Evolutionary conservation across 2,113 vertebrate species (phyloP).

Genomic region (Stercorarius parasiticus): DNA sequence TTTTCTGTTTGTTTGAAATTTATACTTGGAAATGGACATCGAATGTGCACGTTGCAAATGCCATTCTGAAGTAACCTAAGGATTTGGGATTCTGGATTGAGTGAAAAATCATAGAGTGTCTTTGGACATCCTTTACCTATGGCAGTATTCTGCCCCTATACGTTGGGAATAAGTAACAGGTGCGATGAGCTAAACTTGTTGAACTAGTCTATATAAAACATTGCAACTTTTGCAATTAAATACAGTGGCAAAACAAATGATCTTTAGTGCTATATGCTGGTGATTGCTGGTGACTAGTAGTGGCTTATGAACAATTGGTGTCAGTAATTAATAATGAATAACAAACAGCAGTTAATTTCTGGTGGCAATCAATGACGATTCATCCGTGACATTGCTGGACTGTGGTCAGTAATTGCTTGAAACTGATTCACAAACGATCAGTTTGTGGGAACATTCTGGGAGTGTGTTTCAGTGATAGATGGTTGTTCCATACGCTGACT

Average conservation of each 20-base stretch:
- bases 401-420: background rate
- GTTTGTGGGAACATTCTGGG: background rate
- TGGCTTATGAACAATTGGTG: background rate
- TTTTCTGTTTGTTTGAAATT: background rate
- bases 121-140: background rate
- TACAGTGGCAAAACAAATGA: background rate
- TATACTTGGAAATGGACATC: background rate
- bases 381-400: background rate
- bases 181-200: background rate
- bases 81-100: background rate
- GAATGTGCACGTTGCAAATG: background rate
- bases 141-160: accelerated
- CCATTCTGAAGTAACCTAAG: background rate
- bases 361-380: background rate
- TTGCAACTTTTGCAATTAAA: background rate
- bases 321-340: background rate
- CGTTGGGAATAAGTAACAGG: background rate
- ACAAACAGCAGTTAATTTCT: background rate
- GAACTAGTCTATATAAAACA: background rate
- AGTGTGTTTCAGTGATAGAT: background rate
- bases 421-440: background rate
- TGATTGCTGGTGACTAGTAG: background rate
- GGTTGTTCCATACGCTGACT: background rate
- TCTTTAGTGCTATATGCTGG: background rate
- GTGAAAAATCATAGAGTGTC: background rate